Conservation (phyloP, 1,140 invertebrate species). For the Hydropsyche tenuis region DNA sequence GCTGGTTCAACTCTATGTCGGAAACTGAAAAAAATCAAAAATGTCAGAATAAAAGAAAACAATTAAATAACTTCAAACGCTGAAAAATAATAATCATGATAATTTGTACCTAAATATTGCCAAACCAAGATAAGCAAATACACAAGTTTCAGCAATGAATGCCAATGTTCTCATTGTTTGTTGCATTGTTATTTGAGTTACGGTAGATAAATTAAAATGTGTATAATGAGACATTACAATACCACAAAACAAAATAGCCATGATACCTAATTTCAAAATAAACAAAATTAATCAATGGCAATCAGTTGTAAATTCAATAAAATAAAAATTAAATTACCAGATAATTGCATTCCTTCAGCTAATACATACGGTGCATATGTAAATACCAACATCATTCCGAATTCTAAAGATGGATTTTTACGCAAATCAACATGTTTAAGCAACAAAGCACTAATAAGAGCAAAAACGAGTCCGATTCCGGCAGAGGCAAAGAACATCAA, state of each 20-base stretch:
- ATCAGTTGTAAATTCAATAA: constrained; percentile 1
- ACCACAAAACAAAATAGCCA: constrained; percentile 99
- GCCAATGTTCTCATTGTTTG: constrained; percentile 97
- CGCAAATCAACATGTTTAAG: constrained; percentile 96
- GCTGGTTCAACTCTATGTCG: constrained; percentile 82
- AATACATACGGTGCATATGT: constrained; percentile 98
- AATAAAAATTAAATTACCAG: constrained; percentile 67
- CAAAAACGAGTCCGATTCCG: constrained; percentile 95
- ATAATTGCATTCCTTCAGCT: constrained; percentile 95
- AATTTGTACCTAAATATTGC: constrained; percentile 87
- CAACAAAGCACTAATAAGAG: constrained; percentile 90
- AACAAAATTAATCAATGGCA: constrained; percentile 52
- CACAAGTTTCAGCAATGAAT: constrained; percentile 98
- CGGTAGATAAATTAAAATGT: constrained; percentile 97
- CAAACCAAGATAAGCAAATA: constrained; percentile 98
- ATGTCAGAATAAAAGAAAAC: too few species aligned
- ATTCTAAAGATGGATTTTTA: constrained; percentile 97
- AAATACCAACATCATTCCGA: constrained; percentile 98
- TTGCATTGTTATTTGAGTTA: constrained; percentile 99
- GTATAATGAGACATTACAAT: constrained; percentile 99
- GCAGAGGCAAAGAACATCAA: constrained; percentile 99
- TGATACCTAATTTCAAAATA: constrained; percentile 77
- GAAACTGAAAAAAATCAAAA: constrained; percentile 70
- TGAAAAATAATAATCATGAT: too few species aligned
- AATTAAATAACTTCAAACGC: too few species aligned